Evolutionary conservation across 2,888 invertebrate species (phyloP).

Genomic region (Pediacus dermestoides): DNA sequence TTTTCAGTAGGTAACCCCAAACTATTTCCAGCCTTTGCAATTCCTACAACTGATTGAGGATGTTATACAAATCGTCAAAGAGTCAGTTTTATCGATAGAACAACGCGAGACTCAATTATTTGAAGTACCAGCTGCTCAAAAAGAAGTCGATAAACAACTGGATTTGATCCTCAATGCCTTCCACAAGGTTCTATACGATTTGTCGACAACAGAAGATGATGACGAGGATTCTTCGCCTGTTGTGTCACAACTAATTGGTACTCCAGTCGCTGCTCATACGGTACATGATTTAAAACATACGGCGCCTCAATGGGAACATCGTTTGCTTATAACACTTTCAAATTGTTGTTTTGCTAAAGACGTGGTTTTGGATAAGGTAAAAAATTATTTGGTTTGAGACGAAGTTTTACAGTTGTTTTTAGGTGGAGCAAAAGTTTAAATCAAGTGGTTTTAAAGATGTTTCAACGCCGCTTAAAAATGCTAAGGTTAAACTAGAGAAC

Average conservation of each 20-base stretch:
- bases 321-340: conserved; percentile 79
- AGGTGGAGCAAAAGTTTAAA: conserved; percentile 63
- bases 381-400: conserved; percentile 68
- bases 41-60: conserved; percentile 72
- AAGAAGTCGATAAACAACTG: conserved; percentile 51
- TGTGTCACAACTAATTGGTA: conserved; percentile 64
- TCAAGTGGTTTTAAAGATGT: conserved; percentile 70
- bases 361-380: conserved; percentile 67
- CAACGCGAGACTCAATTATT: conserved; percentile 61
- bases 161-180: conserved; percentile 63
- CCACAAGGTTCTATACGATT: conserved; percentile 66
- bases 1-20: conserved; percentile 24
- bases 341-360: conserved; percentile 83
- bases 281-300: conserved; percentile 41
- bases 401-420: conserved; percentile 72
- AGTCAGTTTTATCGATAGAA: conserved; percentile 69
- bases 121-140: conserved; percentile 53
- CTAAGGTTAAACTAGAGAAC: conserved; percentile 60
- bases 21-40: conserved; percentile 56
- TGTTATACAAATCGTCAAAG: conserved; percentile 65
- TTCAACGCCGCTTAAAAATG: conserved; percentile 64
- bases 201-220: conserved; percentile 69
- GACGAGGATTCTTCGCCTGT: conserved; percentile 54
- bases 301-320: conserved; percentile 67
- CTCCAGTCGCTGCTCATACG: conserved; percentile 51